These are phyloP conservation scores for Micromys minutus DNA, from an alignment of 2,113 vertebrate species.

Conservation along the genomic window DNA sequence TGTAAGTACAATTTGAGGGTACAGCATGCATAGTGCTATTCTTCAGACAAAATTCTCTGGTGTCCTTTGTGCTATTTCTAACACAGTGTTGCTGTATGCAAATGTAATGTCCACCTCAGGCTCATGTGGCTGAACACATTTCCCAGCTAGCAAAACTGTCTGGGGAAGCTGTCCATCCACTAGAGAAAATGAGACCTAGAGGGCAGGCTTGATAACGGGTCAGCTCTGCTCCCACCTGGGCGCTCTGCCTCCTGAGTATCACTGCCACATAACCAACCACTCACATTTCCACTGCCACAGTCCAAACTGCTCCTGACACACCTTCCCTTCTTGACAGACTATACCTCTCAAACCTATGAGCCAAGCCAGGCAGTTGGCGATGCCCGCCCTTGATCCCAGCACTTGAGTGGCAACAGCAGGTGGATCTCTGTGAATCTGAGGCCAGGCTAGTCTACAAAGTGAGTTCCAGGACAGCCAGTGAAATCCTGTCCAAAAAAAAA, in stretches of 20 bases:
- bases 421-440: neutral
- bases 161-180: neutral
- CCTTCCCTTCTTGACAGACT: neutral
- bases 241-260: neutral
- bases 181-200: neutral
- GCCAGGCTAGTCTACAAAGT: neutral
- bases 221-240: neutral
- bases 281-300: neutral
- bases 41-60: neutral
- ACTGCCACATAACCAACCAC: neutral
- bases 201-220: neutral
- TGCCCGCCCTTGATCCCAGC: neutral
- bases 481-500: neutral
- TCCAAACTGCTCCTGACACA: neutral
- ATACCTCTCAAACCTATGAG: neutral
- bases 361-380: neutral
- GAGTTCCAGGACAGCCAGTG: neutral
- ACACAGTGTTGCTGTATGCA: neutral
- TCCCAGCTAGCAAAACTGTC: neutral
- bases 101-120: neutral
- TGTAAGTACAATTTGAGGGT: neutral
- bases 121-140: neutral
- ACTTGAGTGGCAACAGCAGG: neutral
- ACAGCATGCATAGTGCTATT: neutral
- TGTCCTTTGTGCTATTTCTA: neutral